Percentiles rank a stretch among this genome's conserved stretches.
Evolutionary conservation across 2,888 invertebrate species (phyloP).

Genomic region (Nudaria mundana): DNA sequence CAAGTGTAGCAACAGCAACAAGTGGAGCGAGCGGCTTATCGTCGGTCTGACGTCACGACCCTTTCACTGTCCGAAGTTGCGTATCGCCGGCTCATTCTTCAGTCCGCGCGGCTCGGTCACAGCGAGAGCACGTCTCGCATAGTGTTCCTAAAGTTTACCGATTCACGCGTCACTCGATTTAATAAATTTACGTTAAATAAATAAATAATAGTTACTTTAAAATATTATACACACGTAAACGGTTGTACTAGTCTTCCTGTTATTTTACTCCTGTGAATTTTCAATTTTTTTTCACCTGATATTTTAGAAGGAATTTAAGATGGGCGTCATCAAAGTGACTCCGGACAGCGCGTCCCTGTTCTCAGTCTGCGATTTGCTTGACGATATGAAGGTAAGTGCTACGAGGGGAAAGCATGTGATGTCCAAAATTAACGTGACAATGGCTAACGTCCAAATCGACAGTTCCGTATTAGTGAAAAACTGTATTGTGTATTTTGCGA

Average conservation of each 20-base stretch:
- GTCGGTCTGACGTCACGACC: constrained; percentile 81
- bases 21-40: constrained; percentile 63
- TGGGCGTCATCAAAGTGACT: constrained; percentile 75
- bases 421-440: constrained; percentile 21
- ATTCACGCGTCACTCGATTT: constrained; percentile 61
- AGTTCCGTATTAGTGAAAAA: constrained; percentile 50
- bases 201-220: constrained; percentile 42
- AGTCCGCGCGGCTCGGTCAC: constrained; percentile 80
- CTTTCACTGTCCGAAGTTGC: constrained; percentile 74
- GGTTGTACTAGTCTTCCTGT: constrained; percentile 61
- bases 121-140: constrained; percentile 68
- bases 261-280: constrained; percentile 34
- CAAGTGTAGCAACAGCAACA: constrained; percentile 66
- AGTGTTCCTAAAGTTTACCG: constrained; percentile 57
- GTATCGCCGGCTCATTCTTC: constrained; percentile 39
- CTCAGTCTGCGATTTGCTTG: constrained; percentile 74
- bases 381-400: constrained; percentile 73
- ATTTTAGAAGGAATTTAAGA: constrained; percentile 33
- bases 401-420: constrained; percentile 45
- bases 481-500: constrained; percentile 40
- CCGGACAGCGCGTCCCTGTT: constrained; percentile 69
- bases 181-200: constrained; percentile 34
- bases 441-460: constrained; percentile 48
- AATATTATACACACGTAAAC: constrained; percentile 56
- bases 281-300: constrained; percentile 19